A percentile compares a stretch with the other conserved stretches of the same genome.
Evolutionary conservation across 2,113 vertebrate species (phyloP).

Genomic region (Corynorhinus townsendii): DNA sequence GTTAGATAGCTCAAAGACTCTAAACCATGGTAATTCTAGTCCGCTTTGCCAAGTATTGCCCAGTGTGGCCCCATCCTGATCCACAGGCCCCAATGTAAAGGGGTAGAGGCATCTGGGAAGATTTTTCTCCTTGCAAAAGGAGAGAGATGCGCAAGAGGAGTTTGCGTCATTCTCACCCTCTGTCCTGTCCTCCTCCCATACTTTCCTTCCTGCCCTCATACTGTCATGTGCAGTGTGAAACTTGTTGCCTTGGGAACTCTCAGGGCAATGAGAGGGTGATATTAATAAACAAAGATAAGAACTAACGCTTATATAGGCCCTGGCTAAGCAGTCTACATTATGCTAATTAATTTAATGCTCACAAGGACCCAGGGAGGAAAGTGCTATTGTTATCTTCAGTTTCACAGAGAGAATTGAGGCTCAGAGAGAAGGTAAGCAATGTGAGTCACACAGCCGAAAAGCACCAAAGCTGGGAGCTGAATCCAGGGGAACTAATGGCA

Average conservation of each 20-base stretch:
- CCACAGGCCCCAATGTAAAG: neutral
- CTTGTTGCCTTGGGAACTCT: neutral
- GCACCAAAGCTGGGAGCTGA: neutral
- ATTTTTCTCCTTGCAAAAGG: neutral
- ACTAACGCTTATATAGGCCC: neutral
- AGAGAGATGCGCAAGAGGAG: neutral
- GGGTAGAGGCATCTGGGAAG: neutral
- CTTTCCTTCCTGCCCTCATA: neutral
- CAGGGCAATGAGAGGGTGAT: neutral
- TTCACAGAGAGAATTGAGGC: neutral
- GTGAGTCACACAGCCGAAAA: neutral
- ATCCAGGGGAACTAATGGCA: neutral
- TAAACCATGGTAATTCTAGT: neutral
- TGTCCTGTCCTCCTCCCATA: too few species aligned
- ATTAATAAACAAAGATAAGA: neutral
- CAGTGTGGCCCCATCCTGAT: neutral
- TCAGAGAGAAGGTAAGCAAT: neutral
- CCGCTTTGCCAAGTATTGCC: neutral
- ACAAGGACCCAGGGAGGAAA: neutral
- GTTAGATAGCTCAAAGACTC: neutral
- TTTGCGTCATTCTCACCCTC: neutral
- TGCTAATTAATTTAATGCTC: neutral
- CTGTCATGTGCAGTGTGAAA: neutral
- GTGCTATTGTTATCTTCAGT: neutral
- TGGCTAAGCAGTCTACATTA: neutral